phyloP scores from a whole-genome alignment of 2,888 invertebrate genomes.

The Trileptium ribeirensis region DNA sequence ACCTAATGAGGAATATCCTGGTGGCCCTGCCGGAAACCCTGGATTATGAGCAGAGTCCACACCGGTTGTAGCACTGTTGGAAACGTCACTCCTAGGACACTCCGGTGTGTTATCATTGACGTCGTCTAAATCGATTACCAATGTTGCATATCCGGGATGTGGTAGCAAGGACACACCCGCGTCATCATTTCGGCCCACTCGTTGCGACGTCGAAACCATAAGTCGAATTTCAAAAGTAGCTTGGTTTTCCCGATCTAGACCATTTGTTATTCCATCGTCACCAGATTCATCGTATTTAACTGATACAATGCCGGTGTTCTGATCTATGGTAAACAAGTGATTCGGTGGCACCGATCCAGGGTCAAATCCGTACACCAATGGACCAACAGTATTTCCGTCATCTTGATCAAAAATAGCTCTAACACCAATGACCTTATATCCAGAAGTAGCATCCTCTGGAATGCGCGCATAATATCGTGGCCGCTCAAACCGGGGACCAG shows the following conservation, averaged over 20 bases:
- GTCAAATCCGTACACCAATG: not conserved
- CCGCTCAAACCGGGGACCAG: too few relatives aligned
- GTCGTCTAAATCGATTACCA: slow-evolving; percentile 72
- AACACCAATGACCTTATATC: not conserved
- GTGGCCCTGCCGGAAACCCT: too few relatives aligned
- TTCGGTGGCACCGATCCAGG: not conserved
- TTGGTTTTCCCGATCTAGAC: slow-evolving; percentile 73
- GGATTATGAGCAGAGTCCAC: not conserved
- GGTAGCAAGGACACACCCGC: not conserved
- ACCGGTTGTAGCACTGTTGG: not conserved
- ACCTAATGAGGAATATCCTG: not conserved
- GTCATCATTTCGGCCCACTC: not conserved
- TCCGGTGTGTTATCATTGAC: slow-evolving; percentile 59
- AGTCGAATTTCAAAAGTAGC: not conserved
- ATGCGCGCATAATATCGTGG: not conserved
- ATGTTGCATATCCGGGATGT: slow-evolving; percentile 31
- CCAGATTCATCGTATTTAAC: too few relatives aligned
- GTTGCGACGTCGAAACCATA: not conserved
- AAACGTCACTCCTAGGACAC: not conserved
- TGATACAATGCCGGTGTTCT: not conserved
- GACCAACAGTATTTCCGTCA: not conserved
- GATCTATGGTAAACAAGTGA: not conserved
- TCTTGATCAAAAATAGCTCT: not conserved
- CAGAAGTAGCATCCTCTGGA: not conserved
- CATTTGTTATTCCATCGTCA: slow-evolving; percentile 36